Conservation (phyloP, 92 coral and sea anemone species). For the Epizoanthus stellaris region DNA sequence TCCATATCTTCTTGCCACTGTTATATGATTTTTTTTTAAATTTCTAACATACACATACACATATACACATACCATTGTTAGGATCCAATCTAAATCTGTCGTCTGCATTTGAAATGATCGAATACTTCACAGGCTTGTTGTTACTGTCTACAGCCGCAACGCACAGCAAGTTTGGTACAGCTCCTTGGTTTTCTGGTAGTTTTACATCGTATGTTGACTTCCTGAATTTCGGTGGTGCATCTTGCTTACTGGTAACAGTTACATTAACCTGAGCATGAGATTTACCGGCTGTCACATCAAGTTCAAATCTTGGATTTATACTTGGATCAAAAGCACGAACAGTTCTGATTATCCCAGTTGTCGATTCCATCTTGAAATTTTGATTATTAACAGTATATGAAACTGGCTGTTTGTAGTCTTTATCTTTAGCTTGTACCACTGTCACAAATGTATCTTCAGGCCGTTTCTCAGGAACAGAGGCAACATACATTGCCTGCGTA, state of each 20-base stretch:
- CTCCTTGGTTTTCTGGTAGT: conserved; percentile 81
- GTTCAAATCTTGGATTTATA: conserved; percentile 50
- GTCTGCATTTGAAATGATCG: conserved; percentile 60
- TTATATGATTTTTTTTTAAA: no score
- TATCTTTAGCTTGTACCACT: conserved; percentile 59
- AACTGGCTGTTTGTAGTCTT: conserved; percentile 37
- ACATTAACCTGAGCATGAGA: conserved; percentile 78
- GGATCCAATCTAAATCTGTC: conserved; percentile 57
- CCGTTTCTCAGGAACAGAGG: conserved; percentile 56
- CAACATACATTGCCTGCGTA: conserved; percentile 62
- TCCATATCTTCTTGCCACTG: no score
- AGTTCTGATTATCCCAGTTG: conserved; percentile 76
- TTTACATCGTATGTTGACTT: conserved; percentile 56
- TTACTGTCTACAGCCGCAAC: conserved; percentile 76
- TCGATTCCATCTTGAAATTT: conserved; percentile 54
- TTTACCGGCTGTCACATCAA: conserved; percentile 60
- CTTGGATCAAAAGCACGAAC: conserved; percentile 54
- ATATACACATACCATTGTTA: conserved; percentile 80
- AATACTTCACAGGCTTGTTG: conserved; percentile 63
- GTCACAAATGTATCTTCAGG: conserved; percentile 59
- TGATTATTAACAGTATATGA: conserved; percentile 25
- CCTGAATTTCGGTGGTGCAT: conserved; percentile 75
- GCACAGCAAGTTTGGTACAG: conserved; percentile 67
- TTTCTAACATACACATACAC: no score
- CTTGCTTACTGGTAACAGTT: conserved; percentile 68